Base-by-base conservation (phyloP, 2,113 vertebrate species). In the Hippoglossus stenolepis region DNA sequence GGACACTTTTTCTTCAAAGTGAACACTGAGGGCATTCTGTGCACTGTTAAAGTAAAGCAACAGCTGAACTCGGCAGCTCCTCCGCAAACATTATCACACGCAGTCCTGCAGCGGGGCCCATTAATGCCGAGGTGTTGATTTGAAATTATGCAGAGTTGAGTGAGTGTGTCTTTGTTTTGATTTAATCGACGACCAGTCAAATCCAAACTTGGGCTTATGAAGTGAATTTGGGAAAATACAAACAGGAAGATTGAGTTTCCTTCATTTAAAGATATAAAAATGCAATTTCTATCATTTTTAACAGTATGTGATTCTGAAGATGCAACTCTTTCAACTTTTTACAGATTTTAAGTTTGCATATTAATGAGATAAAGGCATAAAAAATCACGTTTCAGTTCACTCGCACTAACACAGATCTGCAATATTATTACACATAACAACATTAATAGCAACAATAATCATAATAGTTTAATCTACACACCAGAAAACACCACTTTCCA, bases 1-100 rank as follows among this genome's bases (percentile, higher is more conserved):
- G n/a, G 76, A 85, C 75, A 64, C 77, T 65, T 75, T 77, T 77
- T 64, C 80, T 77, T 79, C 64, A 61, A 74, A 77, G 65, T 70
- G 45, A 80, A 77, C 77, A 77, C 49, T 38, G 77, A 67, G 65
- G 38, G 62, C 64, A 70, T 64, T 78, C 81, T 84, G 75, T 61
- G 11, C 59, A 65, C 62, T 73, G 75, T 83, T 77, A 83, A 72
- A 80, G 63, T 10, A 47, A 68, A 83, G 71, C 26, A 84, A 84
- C 84, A 86, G 82, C 79, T 88, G 79, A 84, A 77, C 38, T 20
- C 56, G 64, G 71, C 79, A 73, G 20, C 14, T 43, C 13, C 60
- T 80, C 35, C 26, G 69, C 24, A 2, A 54, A 28, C 43, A 70
- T 73, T 73, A 70, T 17, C 7, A 63, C 40, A 26, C 53, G 49